phyloP scores from a whole-genome alignment of 2,113 vertebrate species.

The Mustela nigripes region DNA sequence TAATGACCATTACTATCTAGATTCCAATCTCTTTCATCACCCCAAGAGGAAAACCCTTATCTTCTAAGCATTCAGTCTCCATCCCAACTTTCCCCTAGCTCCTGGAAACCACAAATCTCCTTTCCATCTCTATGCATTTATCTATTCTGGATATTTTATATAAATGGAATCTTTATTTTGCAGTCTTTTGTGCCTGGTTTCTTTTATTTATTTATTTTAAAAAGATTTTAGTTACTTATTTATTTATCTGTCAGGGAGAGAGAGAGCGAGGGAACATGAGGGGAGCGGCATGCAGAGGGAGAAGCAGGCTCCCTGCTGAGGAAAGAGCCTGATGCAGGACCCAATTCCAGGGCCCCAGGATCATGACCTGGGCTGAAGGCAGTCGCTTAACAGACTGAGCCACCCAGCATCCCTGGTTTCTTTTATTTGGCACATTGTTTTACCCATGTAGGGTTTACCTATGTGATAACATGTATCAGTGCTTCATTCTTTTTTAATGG shows the following conservation, averaged over 20 bases:
- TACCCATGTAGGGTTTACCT: neutral
- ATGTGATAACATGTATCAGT: neutral
- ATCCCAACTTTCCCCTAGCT: neutral
- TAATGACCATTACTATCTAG: neutral
- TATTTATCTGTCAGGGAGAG: neutral
- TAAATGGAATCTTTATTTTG: neutral
- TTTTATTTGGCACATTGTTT: neutral
- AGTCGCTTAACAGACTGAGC: neutral
- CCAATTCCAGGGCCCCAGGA: neutral
- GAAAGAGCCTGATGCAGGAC: neutral
- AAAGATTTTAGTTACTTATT: neutral
- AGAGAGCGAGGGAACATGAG: too few species aligned
- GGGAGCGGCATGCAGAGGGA: neutral
- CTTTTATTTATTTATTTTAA: neutral
- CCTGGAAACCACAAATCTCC: neutral
- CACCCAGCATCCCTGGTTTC: neutral
- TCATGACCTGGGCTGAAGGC: neutral
- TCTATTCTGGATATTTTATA: slow-evolving; percentile 14
- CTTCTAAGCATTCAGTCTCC: neutral
- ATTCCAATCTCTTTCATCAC: neutral
- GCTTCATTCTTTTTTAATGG: neutral
- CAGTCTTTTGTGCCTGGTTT: neutral
- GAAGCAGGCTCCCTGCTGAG: neutral
- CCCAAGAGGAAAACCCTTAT: neutral
- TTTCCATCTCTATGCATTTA: neutral